Base-by-base conservation (phyloP, 2,113 vertebrate species). In the Halcyon malimbica region DNA sequence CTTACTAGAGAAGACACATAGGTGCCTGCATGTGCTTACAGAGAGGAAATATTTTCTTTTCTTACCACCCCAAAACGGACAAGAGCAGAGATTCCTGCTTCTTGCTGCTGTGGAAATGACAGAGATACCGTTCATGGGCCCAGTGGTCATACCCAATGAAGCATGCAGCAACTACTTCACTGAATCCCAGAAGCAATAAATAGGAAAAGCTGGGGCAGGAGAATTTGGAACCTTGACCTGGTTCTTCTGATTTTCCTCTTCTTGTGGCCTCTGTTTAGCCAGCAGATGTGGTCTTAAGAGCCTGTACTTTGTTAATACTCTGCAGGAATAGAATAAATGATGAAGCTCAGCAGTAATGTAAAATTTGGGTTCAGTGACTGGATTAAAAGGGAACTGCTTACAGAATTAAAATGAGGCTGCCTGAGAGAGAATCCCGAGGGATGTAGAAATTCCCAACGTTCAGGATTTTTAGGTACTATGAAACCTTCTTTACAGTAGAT, bases 241-340 rank as follows among this genome's bases (percentile, higher is more conserved):
- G 9, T 94, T 95, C 28, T 94, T 87, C 87, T 71, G 51, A 64
- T 75, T 92, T 96, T 71, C 12, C 31, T 67, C 28, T 84, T 84
- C 21, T 14, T 29, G 5, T 86, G 75, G 46, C 64, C 69, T 83
- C 33, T 68, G 29, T 89, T 92, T 89, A 76, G 62, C 51, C 44
- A 91, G 50, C 87, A 77, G 39, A 65, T 82, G 23, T 65, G 68
- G 42, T 79, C 6, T 1, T 69, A n/a, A 42, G 70, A 41, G 28
- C 6, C 29, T 73, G 68, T 86, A 35, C 60, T 78, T 71, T 84
- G 60, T 39, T 87, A 59, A 87, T 89, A 54, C 33, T 81, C 42
- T 63, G 20, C 14, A 70, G 37, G 41, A 56, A 42, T 13, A 87
- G 74, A 90, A 64, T 25, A 23, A 78, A 63, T 84, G 19, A 46